Conservation (phyloP, 2,888 invertebrate genomes). For the Eulithis prunata region DNA sequence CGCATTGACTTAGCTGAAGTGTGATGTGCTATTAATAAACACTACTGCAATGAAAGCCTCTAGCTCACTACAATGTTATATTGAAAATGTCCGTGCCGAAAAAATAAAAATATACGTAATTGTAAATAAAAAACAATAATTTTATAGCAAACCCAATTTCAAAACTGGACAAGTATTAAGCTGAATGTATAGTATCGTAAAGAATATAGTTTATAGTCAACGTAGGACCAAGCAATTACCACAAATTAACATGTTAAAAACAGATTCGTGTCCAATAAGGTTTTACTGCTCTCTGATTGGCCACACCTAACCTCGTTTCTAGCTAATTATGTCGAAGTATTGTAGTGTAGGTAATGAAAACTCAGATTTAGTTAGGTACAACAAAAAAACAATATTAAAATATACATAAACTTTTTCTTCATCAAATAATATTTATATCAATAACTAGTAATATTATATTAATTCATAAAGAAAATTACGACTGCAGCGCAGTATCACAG, state of each 20-base stretch:
- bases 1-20: slow-evolving; percentile 22
- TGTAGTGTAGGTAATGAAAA: background rate
- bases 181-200: slow-evolving; percentile 8
- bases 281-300: slow-evolving; percentile 35
- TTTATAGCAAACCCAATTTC: no score
- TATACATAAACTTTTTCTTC: no score
- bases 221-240: slow-evolving; percentile 27
- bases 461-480: no score
- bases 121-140: no score
- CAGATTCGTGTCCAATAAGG: slow-evolving; percentile 34
- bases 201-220: slow-evolving; percentile 14
- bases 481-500: no score
- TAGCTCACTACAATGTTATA: no score
- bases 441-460: no score
- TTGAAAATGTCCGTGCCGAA: no score
- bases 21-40: slow-evolving; percentile 38
- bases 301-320: slow-evolving; percentile 22
- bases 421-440: no score
- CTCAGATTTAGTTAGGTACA: background rate
- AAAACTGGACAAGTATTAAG: background rate
- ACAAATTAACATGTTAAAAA: slow-evolving; percentile 31
- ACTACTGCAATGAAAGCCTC: background rate
- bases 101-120: no score
- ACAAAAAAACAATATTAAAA: no score
- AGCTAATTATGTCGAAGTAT: slow-evolving; percentile 13